Conservation (phyloP, 2,888 invertebrate species). For the Tenthredo notha region DNA sequence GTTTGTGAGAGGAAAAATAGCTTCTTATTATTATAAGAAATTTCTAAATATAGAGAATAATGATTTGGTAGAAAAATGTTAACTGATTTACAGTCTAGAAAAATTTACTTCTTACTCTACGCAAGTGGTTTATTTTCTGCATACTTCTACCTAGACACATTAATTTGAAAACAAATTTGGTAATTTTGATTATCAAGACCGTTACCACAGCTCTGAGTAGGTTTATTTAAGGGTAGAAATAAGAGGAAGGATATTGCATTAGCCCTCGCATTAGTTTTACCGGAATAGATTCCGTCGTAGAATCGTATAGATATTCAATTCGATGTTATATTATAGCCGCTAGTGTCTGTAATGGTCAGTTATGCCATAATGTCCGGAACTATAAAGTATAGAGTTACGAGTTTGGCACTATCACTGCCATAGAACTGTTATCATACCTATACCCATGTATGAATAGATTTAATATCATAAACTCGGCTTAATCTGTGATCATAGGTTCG, state of each 20-base stretch:
- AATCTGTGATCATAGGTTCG: neutral
- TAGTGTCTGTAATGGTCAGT: neutral
- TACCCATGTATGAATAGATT: neutral
- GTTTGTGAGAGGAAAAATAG: neutral
- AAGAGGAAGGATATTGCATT: slow-evolving; percentile 2
- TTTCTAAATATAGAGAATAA: neutral
- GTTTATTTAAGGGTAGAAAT: neutral
- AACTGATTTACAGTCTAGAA: neutral
- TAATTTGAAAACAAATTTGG: slow-evolving; percentile 6
- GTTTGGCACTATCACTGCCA: neutral
- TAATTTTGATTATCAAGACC: neutral
- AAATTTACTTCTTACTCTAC: neutral
- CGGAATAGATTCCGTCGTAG: neutral
- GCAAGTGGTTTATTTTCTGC: too few relatives aligned
- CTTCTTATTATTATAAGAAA: too few relatives aligned
- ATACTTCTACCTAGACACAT: neutral
- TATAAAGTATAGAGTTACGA: neutral
- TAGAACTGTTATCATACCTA: neutral
- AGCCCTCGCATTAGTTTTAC: neutral
- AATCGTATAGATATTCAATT: neutral
- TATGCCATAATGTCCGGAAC: neutral
- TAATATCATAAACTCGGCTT: neutral
- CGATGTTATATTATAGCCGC: neutral
- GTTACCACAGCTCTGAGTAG: neutral
- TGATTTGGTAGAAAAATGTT: neutral